Evolutionary conservation across 2,888 invertebrate species (phyloP), one percentile per base, ranked within the genome.

Genomic region (Chrysodeixis includens): DNA sequence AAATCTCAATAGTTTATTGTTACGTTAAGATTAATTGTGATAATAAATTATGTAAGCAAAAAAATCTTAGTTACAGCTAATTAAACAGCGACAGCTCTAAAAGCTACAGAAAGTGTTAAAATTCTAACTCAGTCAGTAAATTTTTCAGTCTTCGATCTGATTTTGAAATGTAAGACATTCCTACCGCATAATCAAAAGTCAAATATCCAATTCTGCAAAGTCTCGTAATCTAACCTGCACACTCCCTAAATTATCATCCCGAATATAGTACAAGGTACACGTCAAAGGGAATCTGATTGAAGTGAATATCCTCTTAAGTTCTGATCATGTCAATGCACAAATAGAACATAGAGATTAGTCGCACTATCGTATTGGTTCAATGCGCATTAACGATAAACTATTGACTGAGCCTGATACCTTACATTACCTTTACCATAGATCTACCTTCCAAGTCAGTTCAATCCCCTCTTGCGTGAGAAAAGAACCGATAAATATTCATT

Each of bases 401-500:
- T 8, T 9, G 22, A 8, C 40, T 40, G n/a, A 56, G 4, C n/a
- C n/a, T 1, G 40, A 22, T 26, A 22, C 8, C 14, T 35, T 56
- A 40, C n/a, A n/a, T 40, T n/a, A n/a, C n/a, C n/a, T n/a, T n/a
- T 7, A 4, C 14, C 12, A 4, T 35, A 40, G n/a, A 40, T n/a
- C n/a, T n/a, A n/a, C 6, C 40, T 40, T 40, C n/a, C 5, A n/a
- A 40, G 40, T 1, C n/a, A n/a, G 4, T 35, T 40, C 40, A n/a
- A 40, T n/a, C 40, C 40, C 5, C 40, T 5, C 26, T 44, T 44
- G 56, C 40, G 26, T 56, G 56, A 56, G n/a, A 56, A 16, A 56
- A 9, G 9, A 22, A 53, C 1, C 8, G 26, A 62, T 32, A 58
- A 59, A 59, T 56, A 46, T 69, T 70, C 30, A 69, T 40, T 61